phyloP scores from a whole-genome alignment of 1,140 invertebrate species.

The Himalopsyche phryganea region DNA sequence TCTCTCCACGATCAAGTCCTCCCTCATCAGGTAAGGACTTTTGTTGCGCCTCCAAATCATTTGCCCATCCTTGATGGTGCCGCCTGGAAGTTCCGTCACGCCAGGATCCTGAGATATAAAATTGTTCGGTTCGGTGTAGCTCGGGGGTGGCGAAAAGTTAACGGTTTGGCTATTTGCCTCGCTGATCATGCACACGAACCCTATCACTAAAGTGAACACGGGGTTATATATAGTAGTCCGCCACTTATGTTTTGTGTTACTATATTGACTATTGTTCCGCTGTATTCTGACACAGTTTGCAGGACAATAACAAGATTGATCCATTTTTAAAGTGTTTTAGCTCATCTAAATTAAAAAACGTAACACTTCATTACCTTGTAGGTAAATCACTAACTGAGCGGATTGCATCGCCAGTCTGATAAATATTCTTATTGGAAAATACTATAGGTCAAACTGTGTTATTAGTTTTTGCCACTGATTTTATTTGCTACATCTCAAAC shows the following conservation, averaged over 20 bases:
- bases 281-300: slow-evolving; percentile 26
- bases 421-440: too few relatives aligned
- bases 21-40: slow-evolving; percentile 74
- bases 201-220: slow-evolving; percentile 33
- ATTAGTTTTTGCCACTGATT: too few relatives aligned
- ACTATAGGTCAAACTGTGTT: too few relatives aligned
- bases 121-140: slow-evolving; percentile 37
- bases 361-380: too few relatives aligned
- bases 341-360: too few relatives aligned
- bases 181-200: slow-evolving; percentile 30
- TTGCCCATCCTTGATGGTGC: slow-evolving; percentile 55
- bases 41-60: slow-evolving; percentile 55
- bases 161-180: slow-evolving; percentile 4
- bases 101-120: slow-evolving; percentile 41
- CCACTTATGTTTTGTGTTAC: slow-evolving; percentile 54
- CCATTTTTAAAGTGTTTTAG: too few relatives aligned
- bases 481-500: too few relatives aligned
- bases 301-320: not conserved
- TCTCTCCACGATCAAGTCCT: slow-evolving; percentile 76
- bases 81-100: slow-evolving; percentile 61
- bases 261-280: slow-evolving; percentile 51
- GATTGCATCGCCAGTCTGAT: too few relatives aligned
- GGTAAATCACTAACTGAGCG: too few relatives aligned
- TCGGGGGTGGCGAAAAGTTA: slow-evolving; percentile 9
- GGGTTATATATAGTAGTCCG: slow-evolving; percentile 37